Evolutionary conservation across 1,140 invertebrate species (phyloP), one percentile per base, ranked within the genome.

Genomic region (Nasonia vitripennis): DNA sequence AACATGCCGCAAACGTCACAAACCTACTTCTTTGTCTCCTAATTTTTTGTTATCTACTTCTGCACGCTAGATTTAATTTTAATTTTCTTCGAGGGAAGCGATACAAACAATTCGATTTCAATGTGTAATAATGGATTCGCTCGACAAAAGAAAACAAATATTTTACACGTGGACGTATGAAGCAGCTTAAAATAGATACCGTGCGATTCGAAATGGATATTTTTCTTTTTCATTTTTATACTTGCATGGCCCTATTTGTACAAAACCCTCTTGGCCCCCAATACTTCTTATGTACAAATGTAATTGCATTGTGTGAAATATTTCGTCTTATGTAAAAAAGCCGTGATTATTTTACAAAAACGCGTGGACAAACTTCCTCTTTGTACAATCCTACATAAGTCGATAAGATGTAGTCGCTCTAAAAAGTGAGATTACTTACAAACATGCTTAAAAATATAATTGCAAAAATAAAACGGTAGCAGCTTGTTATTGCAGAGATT

Each of bases 241-340:
- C 17, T 71, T 55, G 20, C 37, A 80, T 51, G 83, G 78, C 83
- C 83, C 68, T 85, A 85, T 85, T 85, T 85, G 48, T 85, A 85
- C 68, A 80, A 80, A 85, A 85, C 79, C n/a, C 51, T 34, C 45
- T 85, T 85, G 77, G 77, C 83, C 83, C 55, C 83, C 83, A 79
- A 80, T 55, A 85, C 74, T 73, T 79, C 78, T 45, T 85, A 85
- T 85, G n/a, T 85, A 85, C 83, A 84, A 83, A 48, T 77, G 11
- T 77, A 77, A 79, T 82, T 82, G 77, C 31, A 71, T 70, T 78
- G 20, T 23, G 55, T 48, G 41, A 84, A 48, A 78, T 45, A 78
- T 55, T 48, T 48, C 20, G 31, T 48, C 20, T 71, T 84, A 77
- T 12, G 31, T 82, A 78, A 70, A 81, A 83, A 85, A 85, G 34